Percentiles rank a stretch among this genome's conserved stretches.
Evolutionary conservation across 2,888 invertebrate genomes (phyloP).

Genomic region (Labia minor): DNA sequence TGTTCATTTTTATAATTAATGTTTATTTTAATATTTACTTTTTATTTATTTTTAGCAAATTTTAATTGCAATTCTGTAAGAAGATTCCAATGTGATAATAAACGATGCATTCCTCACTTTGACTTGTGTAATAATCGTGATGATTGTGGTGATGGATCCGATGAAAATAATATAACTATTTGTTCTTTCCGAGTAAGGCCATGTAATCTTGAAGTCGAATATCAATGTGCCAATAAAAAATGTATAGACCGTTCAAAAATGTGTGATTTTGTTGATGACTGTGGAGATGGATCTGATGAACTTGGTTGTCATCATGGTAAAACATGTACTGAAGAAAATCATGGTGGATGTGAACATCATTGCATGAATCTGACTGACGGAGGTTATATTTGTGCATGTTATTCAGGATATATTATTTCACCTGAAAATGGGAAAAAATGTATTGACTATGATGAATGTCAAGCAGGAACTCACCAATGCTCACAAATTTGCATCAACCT

Average conservation of each 20-base stretch:
- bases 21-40: not conserved
- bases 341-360: slow-evolving; percentile 84
- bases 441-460: slow-evolving; percentile 83
- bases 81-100: slow-evolving; percentile 82
- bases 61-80: slow-evolving; percentile 75
- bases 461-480: slow-evolving; percentile 71
- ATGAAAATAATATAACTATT: slow-evolving; percentile 88
- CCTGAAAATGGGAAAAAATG: slow-evolving; percentile 71
- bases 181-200: slow-evolving; percentile 66
- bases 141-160: slow-evolving; percentile 89
- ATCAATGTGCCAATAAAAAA: slow-evolving; percentile 75
- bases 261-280: slow-evolving; percentile 84
- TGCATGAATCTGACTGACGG: slow-evolving; percentile 73
- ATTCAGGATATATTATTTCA: slow-evolving; percentile 72
- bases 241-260: slow-evolving; percentile 69
- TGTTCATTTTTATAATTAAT: not conserved
- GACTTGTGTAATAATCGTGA: slow-evolving; percentile 85
- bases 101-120: slow-evolving; percentile 73
- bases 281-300: slow-evolving; percentile 83
- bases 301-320: slow-evolving; percentile 61
- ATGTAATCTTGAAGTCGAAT: slow-evolving; percentile 68
- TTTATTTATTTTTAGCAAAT: slow-evolving; percentile 42
- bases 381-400: slow-evolving; percentile 86
- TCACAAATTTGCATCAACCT: slow-evolving; percentile 87
- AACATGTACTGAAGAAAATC: slow-evolving; percentile 34